Base-by-base conservation (phyloP, 2,888 invertebrate genomes). In the Drosophila neotestacea region DNA sequence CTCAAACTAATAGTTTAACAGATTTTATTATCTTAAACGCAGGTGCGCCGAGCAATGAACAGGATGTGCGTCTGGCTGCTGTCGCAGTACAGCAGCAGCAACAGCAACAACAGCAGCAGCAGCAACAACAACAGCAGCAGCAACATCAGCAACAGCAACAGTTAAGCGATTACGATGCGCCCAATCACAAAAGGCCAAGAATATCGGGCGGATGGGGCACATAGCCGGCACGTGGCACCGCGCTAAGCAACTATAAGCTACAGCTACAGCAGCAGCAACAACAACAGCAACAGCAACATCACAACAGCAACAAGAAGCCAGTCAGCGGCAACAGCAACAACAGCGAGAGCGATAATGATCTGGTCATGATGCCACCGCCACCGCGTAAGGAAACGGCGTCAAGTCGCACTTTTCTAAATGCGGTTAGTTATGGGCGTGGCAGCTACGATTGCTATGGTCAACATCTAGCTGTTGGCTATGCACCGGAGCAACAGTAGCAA, bases 151-250 rank as follows among this genome's bases (percentile, higher is more conserved):
- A 90, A 1, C 88, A 88, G 32, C 90, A 90, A 41, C 91, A 90
- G 28, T 80, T 93, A 77, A 93, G 93, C 77, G 95, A 95, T 81
- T 95, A 95, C 85, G 95, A 95, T 91, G 94, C 92, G 48, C 92
- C 92, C 51, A 92, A 91, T 83, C 91, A 96, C 93, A 98, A 98
- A 93, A 95, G 98, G 92, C 95, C 97, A 90, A 95, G 98, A 93
- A 95, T 98, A 92, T 94, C 95, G 62, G 98, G 98, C 92, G 96
- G 96, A 73, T 98, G 98, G 98, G 95, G 96, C 93, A 96, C 97
- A 95, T 97, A 97, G 96, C 95, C 92, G 85, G 85, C 88, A 82
- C 89, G 90, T 86, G 88, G 71, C 59, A 56, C 63, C 68, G 71
- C 73, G 62, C 39, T 47, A 62, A 70, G 55, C 64, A 67, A 64